Evolutionary conservation across 1,140 invertebrate genomes (phyloP).

Genomic region (Drosophila ogumai): DNA sequence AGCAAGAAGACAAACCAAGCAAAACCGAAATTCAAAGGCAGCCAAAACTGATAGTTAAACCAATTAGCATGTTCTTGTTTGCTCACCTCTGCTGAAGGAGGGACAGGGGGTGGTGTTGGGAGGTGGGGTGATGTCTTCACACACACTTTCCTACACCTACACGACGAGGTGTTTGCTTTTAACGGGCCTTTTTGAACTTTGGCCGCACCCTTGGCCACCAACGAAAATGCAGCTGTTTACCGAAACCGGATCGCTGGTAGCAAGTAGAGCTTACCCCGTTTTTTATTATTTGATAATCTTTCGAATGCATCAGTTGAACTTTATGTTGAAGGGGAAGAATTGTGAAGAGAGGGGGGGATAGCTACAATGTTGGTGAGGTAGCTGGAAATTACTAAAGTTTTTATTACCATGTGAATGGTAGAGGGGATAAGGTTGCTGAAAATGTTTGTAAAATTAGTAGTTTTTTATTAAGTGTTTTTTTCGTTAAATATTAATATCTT

Average conservation of each 20-base stretch:
- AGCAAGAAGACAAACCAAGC: slow-evolving; percentile 45
- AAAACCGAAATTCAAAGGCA: slow-evolving; percentile 47
- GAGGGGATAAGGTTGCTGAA: background rate
- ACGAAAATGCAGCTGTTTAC: slow-evolving; percentile 42
- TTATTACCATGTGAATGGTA: slow-evolving; percentile 3
- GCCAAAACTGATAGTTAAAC: slow-evolving; percentile 65
- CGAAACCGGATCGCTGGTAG: slow-evolving; percentile 43
- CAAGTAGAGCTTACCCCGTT: slow-evolving; percentile 24
- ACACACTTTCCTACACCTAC: slow-evolving; percentile 39
- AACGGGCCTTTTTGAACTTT: slow-evolving; percentile 37
- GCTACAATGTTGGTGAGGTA: background rate
- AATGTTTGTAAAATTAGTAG: slow-evolving; percentile 8
- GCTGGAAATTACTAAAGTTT: slow-evolving; percentile 25
- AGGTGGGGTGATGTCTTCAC: slow-evolving; percentile 10
- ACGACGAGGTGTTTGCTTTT: slow-evolving; percentile 46
- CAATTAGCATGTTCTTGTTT: slow-evolving; percentile 76
- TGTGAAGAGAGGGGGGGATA: background rate
- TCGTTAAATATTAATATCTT: background rate
- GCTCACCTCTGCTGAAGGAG: slow-evolving; percentile 6
- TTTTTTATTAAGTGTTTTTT: background rate
- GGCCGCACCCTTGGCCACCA: slow-evolving; percentile 54
- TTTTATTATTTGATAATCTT: slow-evolving; percentile 19
- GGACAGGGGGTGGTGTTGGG: background rate
- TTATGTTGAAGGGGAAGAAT: slow-evolving; percentile 12
- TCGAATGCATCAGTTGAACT: slow-evolving; percentile 42